Evolutionary conservation across 2,113 vertebrate species (phyloP), one percentile per base, ranked within the genome.

Genomic region (Fukomys damarensis): DNA sequence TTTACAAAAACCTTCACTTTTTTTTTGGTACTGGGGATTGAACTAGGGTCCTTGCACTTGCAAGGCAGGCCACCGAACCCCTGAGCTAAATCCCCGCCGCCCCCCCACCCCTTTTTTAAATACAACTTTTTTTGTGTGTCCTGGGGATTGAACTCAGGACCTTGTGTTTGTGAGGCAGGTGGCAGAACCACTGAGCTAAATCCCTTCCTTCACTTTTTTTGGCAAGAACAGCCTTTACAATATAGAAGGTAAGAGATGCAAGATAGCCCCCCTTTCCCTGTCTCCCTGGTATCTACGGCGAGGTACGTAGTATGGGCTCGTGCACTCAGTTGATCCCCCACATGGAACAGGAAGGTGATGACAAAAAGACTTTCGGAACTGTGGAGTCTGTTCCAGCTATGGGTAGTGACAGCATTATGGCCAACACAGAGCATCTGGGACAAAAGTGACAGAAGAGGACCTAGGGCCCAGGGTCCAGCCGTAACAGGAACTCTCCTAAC

Each of bases 331-430:
- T 2, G 32, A 7, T 38, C 14, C 46, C 32, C n/a, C 20, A 16
- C 43, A 28, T 9, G 9, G 16, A 59, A 35, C 2, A 0, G 5
- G 63, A 35, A 72, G 3, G 5, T 19, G 41, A 24, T 12, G 6
- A 58, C 65, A 77, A 24, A 22, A 65, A 74, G 61, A 66, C 9
- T 10, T 0, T 0, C 58, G 16, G 3, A 54, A 77, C 49, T 24
- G 3, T 17, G 35, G 7, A 58, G 22, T n/a, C 17, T 26, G 1
- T 19, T 28, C 61, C 6, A 0, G 4, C 26, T 28, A 35, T 49
- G 43, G 70, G 16, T 19, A 26, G 12, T 19, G 32, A 41, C 0
- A 83, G 59, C n/a, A 22, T 0, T 7, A 10, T 20, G 0, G 43
- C 26, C 28, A 58, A 11, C 3, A 41, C 7, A 5, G 16, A 76